Conservation (phyloP, 1,140 invertebrate species). For the Drosophila lowei region DNA sequence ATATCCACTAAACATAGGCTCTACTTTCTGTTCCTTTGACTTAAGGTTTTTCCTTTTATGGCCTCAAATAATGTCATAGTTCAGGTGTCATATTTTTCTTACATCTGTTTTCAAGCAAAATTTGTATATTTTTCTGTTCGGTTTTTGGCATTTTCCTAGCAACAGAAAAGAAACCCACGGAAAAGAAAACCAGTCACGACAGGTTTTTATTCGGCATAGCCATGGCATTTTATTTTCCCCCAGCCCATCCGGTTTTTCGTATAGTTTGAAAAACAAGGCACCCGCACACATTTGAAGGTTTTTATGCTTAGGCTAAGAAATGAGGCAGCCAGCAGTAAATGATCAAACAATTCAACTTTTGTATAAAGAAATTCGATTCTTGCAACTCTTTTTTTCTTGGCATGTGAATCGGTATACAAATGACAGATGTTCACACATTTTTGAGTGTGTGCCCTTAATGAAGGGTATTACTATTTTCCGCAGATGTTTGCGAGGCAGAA, state of each 20-base stretch:
- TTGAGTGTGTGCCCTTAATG: too few relatives aligned
- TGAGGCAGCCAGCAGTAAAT: too few relatives aligned
- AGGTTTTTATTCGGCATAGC: not conserved
- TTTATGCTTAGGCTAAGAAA: too few relatives aligned
- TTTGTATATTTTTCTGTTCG: constrained; percentile 4
- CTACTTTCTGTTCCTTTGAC: constrained; percentile 10
- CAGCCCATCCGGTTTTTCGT: constrained; percentile 24
- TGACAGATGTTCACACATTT: constrained; percentile 1
- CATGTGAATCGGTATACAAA: constrained; percentile 16
- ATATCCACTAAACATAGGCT: too few relatives aligned
- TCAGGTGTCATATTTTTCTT: constrained; percentile 30
- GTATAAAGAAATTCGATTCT: constrained; percentile 13
- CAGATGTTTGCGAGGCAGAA: too few relatives aligned
- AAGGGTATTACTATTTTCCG: too few relatives aligned
- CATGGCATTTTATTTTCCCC: constrained; percentile 12
- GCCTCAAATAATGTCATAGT: constrained; percentile 45
- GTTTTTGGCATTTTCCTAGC: not conserved
- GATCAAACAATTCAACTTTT: too few relatives aligned
- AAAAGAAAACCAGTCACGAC: constrained; percentile 20
- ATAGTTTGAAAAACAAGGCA: constrained; percentile 1
- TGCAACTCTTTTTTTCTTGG: not conserved
- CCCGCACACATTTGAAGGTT: constrained; percentile 13
- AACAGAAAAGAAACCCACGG: too few relatives aligned
- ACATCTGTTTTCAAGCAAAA: constrained; percentile 6
- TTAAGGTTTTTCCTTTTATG: constrained; percentile 13